These are phyloP conservation scores for Corythornis cristatus DNA, from an alignment of 2,113 vertebrate genomes.

Conservation along the genomic window DNA sequence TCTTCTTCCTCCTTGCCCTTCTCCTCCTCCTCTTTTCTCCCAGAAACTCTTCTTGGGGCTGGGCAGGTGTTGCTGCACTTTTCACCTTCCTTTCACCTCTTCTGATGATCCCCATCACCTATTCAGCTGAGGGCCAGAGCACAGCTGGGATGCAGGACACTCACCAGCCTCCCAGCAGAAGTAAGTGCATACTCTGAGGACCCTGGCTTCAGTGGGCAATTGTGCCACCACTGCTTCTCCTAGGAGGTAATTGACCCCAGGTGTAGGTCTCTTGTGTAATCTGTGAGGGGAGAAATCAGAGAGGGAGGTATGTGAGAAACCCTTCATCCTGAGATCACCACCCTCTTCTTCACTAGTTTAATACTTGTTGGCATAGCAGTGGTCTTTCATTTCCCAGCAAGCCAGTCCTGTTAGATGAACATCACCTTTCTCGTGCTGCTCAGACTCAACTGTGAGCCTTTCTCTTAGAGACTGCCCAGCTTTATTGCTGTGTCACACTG, in stretches of 20 bases:
- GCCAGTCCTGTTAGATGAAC: neutral
- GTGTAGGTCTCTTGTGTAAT: neutral
- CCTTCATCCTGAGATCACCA: neutral
- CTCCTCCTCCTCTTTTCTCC: neutral
- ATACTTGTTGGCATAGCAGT: neutral
- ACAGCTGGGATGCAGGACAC: neutral
- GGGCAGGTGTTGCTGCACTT: neutral
- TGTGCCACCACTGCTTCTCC: neutral
- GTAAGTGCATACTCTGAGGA: accelerated
- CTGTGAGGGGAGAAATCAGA: neutral
- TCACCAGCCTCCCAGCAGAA: neutral
- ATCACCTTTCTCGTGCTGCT: neutral
- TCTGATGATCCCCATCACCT: neutral
- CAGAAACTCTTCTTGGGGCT: neutral
- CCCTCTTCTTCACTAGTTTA: neutral
- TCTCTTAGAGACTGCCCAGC: neutral
- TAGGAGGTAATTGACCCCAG: neutral
- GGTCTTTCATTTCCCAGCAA: neutral
- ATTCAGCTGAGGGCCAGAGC: neutral
- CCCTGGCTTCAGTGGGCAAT: neutral
- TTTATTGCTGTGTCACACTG: neutral
- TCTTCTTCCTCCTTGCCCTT: neutral
- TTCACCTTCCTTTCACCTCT: neutral
- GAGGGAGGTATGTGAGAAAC: neutral
- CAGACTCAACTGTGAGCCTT: neutral